A percentile compares a stretch with the other conserved stretches of the same genome.
Evolutionary conservation across 2,797 vertebrate species (phyloP).

Genomic region (Syngnathus rostellatus): DNA sequence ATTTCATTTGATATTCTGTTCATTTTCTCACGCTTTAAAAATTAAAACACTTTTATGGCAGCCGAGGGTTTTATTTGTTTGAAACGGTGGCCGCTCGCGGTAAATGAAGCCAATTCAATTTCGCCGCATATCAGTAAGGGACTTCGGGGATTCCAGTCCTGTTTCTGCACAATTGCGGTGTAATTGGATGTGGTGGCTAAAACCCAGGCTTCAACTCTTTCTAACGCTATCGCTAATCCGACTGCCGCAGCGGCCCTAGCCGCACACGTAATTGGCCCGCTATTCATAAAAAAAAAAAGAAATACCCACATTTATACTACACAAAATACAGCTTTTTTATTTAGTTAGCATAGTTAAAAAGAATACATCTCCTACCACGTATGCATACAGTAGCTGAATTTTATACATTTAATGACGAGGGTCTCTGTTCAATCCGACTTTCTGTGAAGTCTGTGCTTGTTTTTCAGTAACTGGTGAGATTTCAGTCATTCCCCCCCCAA

Average conservation of each 20-base stretch:
- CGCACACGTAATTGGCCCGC: constrained; percentile 15
- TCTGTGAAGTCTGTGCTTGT: constrained; percentile 13
- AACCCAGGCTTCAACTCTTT: constrained; percentile 10
- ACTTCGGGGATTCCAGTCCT: constrained; percentile 36
- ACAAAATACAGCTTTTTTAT: background rate
- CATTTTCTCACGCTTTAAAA: background rate
- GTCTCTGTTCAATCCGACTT: constrained; percentile 9
- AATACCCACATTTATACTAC: constrained; percentile 9
- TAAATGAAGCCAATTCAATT: constrained; percentile 37
- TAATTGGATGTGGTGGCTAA: constrained; percentile 15
- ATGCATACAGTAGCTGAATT: constrained; percentile 5
- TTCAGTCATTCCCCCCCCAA: background rate
- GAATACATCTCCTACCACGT: constrained; percentile 27
- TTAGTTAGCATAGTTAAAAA: constrained; percentile 3
- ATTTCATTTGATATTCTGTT: background rate
- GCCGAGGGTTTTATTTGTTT: background rate
- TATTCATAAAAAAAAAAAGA: constrained; percentile 15
- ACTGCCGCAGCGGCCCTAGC: constrained; percentile 5
- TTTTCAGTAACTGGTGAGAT: constrained; percentile 21
- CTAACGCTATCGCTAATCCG: constrained; percentile 19
- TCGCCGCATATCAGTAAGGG: constrained; percentile 41
- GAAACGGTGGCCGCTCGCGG: background rate
- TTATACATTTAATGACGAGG: constrained; percentile 16
- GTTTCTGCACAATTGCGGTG: constrained; percentile 22
- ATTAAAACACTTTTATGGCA: background rate